Base-by-base conservation (phyloP, 1,140 invertebrate genomes). In the Heliothis subflexa region DNA sequence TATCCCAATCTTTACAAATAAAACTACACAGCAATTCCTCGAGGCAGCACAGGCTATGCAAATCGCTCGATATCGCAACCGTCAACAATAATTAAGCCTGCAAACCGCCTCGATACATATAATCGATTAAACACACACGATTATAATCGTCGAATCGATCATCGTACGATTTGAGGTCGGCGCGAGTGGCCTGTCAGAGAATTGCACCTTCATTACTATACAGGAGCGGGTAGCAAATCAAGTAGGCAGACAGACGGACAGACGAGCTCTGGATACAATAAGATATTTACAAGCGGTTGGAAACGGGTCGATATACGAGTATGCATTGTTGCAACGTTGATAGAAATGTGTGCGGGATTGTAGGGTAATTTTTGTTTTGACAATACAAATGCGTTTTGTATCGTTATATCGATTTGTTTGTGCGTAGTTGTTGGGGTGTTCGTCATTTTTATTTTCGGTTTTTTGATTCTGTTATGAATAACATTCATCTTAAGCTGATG, bases 121-220 rank as follows among this genome's bases (percentile, higher is more conserved):
- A 89, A 87, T 86, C 86, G 84, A 88, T 87, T 86, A 83, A 78
- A 84, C 76, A 86, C 86, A 86, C 86, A 86, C 84, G 85, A 85
- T 89, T 89, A 85, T 85, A 89, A 87, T 84, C 83, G 83, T 83
- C 80, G 83, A 83, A 88, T 88, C 85, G 87, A 88, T 87, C 86
- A 87, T 87, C 82, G 84, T 64, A 47, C 78, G 74, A 72, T 81
- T 81, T 77, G 72, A 70, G 59, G 73, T 73, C 55, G 73, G 78
- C 64, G 77, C 76, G 66, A 72, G 76, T 57, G 76, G 61, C 12
- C 55, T 78, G 77, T 70, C 66, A 78, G 45, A 16, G 55, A 50
- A 78, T 75, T 78, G 80, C 77, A 78, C 76, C 76, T 76, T 78
- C 77, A 81, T 81, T 81, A 81, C 64, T 78, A 81, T 81, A 81